A percentile compares a stretch with the other conserved stretches of the same genome.
Evolutionary conservation across 2,113 vertebrate genomes (phyloP).

Genomic region (Apaloderma vittatum): DNA sequence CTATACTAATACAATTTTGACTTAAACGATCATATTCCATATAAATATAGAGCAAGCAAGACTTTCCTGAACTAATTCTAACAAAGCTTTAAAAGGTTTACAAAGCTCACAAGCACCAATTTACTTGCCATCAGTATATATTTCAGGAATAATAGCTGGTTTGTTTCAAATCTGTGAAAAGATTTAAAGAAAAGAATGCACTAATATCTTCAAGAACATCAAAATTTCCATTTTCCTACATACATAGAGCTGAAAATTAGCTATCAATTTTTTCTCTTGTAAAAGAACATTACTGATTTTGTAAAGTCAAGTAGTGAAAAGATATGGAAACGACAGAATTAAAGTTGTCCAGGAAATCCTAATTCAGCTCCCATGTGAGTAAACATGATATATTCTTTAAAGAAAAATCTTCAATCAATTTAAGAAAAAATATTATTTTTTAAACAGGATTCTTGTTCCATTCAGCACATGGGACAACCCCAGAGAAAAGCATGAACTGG

Average conservation of each 20-base stretch:
- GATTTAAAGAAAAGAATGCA: background rate
- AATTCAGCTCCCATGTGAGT: background rate
- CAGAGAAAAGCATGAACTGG: background rate
- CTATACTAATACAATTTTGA: slow-evolving; percentile 78
- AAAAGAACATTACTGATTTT: background rate
- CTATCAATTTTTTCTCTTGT: background rate
- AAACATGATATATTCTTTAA: background rate
- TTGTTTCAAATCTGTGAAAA: background rate
- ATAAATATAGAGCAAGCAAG: background rate
- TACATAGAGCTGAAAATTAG: background rate
- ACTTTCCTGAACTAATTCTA: background rate
- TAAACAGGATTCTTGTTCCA: background rate
- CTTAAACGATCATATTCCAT: slow-evolving; percentile 32
- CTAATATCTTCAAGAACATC: background rate
- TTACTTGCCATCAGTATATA: background rate
- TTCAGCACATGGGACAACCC: background rate
- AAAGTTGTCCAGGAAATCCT: background rate
- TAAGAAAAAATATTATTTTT: background rate
- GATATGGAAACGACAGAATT: background rate
- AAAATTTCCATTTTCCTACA: background rate
- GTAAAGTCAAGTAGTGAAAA: background rate
- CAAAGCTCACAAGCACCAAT: background rate
- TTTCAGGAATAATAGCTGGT: background rate
- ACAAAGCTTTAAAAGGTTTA: background rate
- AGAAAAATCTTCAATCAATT: background rate